phyloP scores from a whole-genome alignment of 2,113 vertebrate genomes.

The Hydrolagus affinis region DNA sequence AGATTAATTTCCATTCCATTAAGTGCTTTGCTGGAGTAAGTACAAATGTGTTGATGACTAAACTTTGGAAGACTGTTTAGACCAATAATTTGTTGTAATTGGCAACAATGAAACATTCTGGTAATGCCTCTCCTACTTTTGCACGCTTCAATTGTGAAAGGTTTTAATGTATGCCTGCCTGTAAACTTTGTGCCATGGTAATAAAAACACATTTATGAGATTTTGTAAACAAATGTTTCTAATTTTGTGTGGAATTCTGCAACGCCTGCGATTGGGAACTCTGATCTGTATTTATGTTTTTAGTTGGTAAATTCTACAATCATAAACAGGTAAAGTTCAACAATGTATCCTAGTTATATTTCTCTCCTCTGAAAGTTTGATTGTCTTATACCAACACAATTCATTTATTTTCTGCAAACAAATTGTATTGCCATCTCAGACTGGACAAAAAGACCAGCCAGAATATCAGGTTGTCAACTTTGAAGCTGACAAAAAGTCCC shows the following conservation, averaged over 20 bases:
- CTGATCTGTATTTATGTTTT: too few relatives aligned
- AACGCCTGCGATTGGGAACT: too few relatives aligned
- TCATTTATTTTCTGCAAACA: too few relatives aligned
- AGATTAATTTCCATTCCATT: not conserved
- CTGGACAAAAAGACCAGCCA: too few relatives aligned
- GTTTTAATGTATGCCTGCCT: slow-evolving; percentile 71
- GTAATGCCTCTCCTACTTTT: slow-evolving; percentile 58
- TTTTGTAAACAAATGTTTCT: slow-evolving; percentile 65
- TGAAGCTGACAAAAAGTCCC: too few relatives aligned
- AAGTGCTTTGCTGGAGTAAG: not conserved
- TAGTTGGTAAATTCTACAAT: too few relatives aligned
- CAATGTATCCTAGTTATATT: too few relatives aligned
- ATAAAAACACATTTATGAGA: slow-evolving; percentile 78
- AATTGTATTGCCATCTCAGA: too few relatives aligned
- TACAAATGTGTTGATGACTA: slow-evolving; percentile 7
- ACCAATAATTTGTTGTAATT: slow-evolving; percentile 41
- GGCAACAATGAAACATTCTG: slow-evolving; percentile 42
- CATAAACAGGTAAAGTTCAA: too few relatives aligned
- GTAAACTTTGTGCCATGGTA: slow-evolving; percentile 78
- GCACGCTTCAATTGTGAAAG: slow-evolving; percentile 63
- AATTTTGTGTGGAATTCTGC: slow-evolving; percentile 33
- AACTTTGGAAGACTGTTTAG: slow-evolving; percentile 36
- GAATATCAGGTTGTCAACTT: too few relatives aligned
- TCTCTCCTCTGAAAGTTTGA: too few relatives aligned
- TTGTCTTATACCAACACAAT: too few relatives aligned